Conservation (phyloP, 2,113 vertebrate genomes). For the Excalfactoria chinensis region DNA sequence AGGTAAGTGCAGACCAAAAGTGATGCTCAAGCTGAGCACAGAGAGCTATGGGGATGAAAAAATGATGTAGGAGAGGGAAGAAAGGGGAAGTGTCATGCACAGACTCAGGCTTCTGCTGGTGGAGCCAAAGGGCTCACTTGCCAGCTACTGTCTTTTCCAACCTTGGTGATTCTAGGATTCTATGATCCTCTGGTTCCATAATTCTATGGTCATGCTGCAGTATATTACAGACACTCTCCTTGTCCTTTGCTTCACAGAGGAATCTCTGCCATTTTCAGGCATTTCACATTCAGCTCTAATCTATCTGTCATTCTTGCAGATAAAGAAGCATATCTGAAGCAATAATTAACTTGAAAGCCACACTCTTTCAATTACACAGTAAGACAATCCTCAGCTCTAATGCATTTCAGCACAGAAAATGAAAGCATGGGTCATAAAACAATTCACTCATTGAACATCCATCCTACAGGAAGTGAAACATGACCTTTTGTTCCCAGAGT, state of each 20-base stretch:
- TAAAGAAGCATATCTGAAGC: slow-evolving; percentile 17
- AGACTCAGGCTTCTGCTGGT: not conserved
- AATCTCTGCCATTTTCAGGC: slow-evolving; percentile 14
- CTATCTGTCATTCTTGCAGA: not conserved
- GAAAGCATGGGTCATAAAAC: not conserved
- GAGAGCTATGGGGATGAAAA: not conserved
- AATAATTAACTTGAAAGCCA: slow-evolving; percentile 33
- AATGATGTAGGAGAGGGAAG: accelerated
- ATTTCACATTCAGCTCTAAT: slow-evolving; percentile 10
- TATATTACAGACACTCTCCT: not conserved
- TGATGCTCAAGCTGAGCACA: not conserved
- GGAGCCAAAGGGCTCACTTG: accelerated
- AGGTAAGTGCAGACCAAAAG: accelerated
- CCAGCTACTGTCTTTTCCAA: not conserved
- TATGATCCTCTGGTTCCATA: no score
- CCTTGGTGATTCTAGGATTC: no score
- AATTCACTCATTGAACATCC: not conserved
- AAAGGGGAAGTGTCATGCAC: accelerated
- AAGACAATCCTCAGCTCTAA: not conserved
- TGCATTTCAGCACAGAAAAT: not conserved
- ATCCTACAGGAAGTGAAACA: not conserved
- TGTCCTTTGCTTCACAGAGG: not conserved
- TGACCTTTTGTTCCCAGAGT: not conserved
- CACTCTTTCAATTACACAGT: not conserved
- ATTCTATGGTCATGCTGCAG: not conserved